These are phyloP conservation scores for Eidolon helvum DNA, from an alignment of 2,113 vertebrate species.

Conservation along the genomic window DNA sequence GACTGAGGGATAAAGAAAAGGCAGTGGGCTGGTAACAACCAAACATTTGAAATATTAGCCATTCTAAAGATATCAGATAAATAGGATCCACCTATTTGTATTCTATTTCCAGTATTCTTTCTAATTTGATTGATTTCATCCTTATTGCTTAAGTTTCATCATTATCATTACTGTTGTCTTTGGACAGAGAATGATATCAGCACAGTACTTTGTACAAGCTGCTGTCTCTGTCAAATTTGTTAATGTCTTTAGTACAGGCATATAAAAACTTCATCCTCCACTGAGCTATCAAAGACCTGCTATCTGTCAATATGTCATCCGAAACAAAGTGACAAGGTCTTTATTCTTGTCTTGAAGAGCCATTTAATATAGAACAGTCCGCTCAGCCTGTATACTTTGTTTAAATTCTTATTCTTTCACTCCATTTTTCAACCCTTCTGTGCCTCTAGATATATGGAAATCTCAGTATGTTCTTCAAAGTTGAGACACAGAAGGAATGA, in stretches of 20 bases:
- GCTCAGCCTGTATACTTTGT: neutral
- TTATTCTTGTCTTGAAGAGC: conserved; percentile 59
- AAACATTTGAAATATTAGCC: neutral
- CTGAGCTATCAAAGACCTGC: conserved; percentile 16
- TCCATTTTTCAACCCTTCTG: neutral
- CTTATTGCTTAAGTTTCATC: conserved; percentile 40
- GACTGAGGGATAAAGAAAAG: neutral
- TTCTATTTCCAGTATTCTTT: conserved; percentile 49
- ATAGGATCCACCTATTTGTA: neutral
- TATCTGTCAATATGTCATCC: conserved; percentile 4
- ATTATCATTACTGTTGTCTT: conserved; percentile 17
- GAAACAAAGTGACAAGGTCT: conserved; percentile 55
- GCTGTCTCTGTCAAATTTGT: conserved; percentile 48
- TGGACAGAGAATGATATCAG: conserved; percentile 51
- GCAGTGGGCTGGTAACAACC: neutral
- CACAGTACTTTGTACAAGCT: conserved; percentile 51
- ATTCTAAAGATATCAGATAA: neutral
- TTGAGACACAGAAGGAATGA: neutral
- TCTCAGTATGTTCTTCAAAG: neutral
- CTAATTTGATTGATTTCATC: conserved; percentile 25
- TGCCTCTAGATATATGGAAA: neutral
- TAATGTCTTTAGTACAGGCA: conserved; percentile 25
- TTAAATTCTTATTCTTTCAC: conserved; percentile 39
- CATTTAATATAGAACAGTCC: conserved; percentile 30
- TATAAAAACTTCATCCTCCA: conserved; percentile 41